Base-by-base conservation (phyloP, 2,888 invertebrate genomes). In the Epinotia nisella region DNA sequence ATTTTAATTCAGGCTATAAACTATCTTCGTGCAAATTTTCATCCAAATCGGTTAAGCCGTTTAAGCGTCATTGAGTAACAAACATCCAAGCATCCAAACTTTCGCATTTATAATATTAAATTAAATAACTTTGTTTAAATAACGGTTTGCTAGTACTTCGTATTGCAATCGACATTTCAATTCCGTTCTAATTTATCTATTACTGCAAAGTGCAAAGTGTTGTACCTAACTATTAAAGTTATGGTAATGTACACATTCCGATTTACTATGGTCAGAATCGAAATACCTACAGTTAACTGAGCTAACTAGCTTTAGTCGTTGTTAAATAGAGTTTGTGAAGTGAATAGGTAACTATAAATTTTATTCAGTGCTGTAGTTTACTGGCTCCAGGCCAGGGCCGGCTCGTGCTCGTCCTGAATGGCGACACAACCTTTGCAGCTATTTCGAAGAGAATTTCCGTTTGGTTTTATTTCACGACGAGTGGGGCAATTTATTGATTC, bases 341-440 rank as follows among this genome's bases (percentile, higher is more conserved):
- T 62, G 70, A 58, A 58, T n/a, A 45, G 15, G 51, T 21, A 64
- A 58, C 59, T 51, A 41, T 60, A 55, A 66, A 71, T 59, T 55
- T 65, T 65, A 68, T 59, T 35, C 49, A 59, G 29, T 59, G 58
- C 45, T 67, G 29, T 24, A 45, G 24, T 66, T 72, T 56, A 3
- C 29, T 62, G 62, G 62, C 62, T 49, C n/a, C 17, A 62, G 10
- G 55, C 72, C 72, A 72, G 45, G 39, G n/a, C 9, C 41, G 56
- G 55, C 49, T 67, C 60, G 71, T 19, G 67, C 21, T 61, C 71
- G 71, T 66, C 60, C 65, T 67, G 67, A 67, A 55, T 61, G n/a
- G n/a, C 29, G 55, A 67, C 67, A 21, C 60, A 71, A 61, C 55
- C 29, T 61, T 67, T 71, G 24, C 21, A 29, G 45, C 17, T 4